These are phyloP conservation scores for Hozukius guyotensis DNA, from an alignment of 2,797 vertebrate species.

Conservation along the genomic window DNA sequence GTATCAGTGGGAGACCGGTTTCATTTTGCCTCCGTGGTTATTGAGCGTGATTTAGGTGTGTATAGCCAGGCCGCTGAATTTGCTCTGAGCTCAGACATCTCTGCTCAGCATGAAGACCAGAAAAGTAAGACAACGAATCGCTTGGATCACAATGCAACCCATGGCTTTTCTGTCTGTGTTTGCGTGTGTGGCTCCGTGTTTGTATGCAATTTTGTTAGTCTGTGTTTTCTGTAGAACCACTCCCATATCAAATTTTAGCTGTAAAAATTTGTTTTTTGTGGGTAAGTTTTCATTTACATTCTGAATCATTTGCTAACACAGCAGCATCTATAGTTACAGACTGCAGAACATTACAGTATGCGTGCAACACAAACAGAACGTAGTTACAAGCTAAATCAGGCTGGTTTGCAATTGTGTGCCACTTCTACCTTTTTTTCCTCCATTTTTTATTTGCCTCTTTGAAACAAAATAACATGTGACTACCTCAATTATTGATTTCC, in stretches of 20 bases:
- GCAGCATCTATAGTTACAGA: neutral
- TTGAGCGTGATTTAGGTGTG: slow-evolving; percentile 33
- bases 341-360: neutral
- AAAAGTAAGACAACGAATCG: slow-evolving; percentile 27
- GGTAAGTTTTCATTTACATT: slow-evolving; percentile 6
- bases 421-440: neutral
- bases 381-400: neutral
- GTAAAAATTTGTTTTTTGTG: neutral
- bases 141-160: slow-evolving; percentile 3
- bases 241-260: neutral
- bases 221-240: neutral
- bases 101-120: slow-evolving; percentile 40
- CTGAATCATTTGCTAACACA: neutral
- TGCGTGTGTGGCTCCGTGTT: neutral
- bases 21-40: slow-evolving; percentile 38
- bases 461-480: slow-evolving; percentile 45
- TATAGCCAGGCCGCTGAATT: slow-evolving; percentile 34
- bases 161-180: neutral
- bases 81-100: slow-evolving; percentile 30
- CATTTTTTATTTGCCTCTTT: neutral
- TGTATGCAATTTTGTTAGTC: neutral
- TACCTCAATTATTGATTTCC: slow-evolving; percentile 61
- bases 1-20: slow-evolving; percentile 37
- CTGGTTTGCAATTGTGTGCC: neutral
- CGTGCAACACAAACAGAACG: neutral